Conservation (phyloP, 2,113 vertebrate genomes). For the Ageneiosus marmoratus region DNA sequence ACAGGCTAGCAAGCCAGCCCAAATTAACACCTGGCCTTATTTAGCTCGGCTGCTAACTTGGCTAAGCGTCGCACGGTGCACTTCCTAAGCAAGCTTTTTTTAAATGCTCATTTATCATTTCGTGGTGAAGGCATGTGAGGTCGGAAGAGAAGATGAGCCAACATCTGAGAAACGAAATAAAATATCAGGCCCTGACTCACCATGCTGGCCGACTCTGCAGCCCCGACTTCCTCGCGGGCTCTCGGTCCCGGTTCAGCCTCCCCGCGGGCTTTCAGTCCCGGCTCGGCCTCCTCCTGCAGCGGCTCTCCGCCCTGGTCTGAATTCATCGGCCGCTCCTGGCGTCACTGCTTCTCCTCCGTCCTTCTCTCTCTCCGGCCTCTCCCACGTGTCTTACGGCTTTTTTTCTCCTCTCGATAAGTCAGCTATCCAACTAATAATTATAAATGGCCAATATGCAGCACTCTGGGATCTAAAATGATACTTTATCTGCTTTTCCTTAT, state of each 20-base stretch:
- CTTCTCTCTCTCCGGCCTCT: constrained; percentile 67
- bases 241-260: constrained; percentile 73
- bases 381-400: constrained; percentile 59
- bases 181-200: constrained; percentile 72
- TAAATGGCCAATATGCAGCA: constrained; percentile 31
- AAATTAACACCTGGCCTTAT: constrained; percentile 49
- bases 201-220: constrained; percentile 74
- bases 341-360: constrained; percentile 73
- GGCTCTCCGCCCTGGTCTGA: constrained; percentile 80
- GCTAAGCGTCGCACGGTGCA: not conserved
- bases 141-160: not conserved
- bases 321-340: constrained; percentile 81
- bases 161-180: not conserved
- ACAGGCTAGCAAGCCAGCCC: not conserved
- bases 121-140: not conserved
- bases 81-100: not conserved
- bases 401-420: not conserved
- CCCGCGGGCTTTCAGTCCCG: constrained; percentile 48
- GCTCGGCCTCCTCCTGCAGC: constrained; percentile 78
- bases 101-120: not conserved
- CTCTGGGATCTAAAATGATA: constrained; percentile 54
- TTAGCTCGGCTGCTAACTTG: constrained; percentile 34
- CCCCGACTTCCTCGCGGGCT: constrained; percentile 68
- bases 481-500: constrained; percentile 5
- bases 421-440: not conserved